Evolutionary conservation across 1,140 invertebrate species (phyloP).

Genomic region (Cecropterus lyciades): DNA sequence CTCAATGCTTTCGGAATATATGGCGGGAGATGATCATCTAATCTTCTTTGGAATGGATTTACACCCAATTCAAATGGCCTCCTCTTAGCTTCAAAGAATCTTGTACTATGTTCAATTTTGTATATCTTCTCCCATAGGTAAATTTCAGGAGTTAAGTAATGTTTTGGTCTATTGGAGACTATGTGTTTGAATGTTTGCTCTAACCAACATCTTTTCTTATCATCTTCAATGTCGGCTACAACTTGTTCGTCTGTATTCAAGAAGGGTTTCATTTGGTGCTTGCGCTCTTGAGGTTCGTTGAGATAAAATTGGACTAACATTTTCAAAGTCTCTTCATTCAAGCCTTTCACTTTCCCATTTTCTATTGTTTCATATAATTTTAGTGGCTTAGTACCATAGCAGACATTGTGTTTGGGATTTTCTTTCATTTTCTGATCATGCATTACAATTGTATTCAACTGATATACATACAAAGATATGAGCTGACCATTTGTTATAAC

Average conservation of each 20-base stretch:
- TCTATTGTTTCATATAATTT: slow-evolving; percentile 91
- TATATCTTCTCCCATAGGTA: slow-evolving; percentile 92
- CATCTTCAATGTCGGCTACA: slow-evolving; percentile 88
- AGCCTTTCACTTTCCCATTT: slow-evolving; percentile 88
- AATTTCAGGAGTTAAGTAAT: slow-evolving; percentile 86
- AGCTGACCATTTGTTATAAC: slow-evolving; percentile 93
- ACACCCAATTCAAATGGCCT: slow-evolving; percentile 87
- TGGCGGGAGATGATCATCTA: slow-evolving; percentile 87
- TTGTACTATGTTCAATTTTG: slow-evolving; percentile 87
- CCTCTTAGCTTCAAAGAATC: slow-evolving; percentile 87
- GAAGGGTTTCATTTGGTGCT: slow-evolving; percentile 90
- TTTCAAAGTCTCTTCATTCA: slow-evolving; percentile 93
- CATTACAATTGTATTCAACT: slow-evolving; percentile 93
- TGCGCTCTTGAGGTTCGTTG: slow-evolving; percentile 87
- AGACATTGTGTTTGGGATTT: slow-evolving; percentile 91
- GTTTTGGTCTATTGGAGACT: slow-evolving; percentile 86
- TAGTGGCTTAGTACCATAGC: slow-evolving; percentile 89
- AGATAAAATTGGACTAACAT: slow-evolving; percentile 90
- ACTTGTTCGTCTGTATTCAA: slow-evolving; percentile 85
- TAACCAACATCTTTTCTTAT: slow-evolving; percentile 88
- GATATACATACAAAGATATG: slow-evolving; percentile 94
- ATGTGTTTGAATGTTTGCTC: slow-evolving; percentile 89
- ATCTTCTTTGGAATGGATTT: slow-evolving; percentile 85
- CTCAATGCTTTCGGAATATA: slow-evolving; percentile 88
- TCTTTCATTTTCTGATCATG: slow-evolving; percentile 85